Evolutionary conservation across 1,140 invertebrate species (phyloP).

Genomic region (Xylocopa sonorina): DNA sequence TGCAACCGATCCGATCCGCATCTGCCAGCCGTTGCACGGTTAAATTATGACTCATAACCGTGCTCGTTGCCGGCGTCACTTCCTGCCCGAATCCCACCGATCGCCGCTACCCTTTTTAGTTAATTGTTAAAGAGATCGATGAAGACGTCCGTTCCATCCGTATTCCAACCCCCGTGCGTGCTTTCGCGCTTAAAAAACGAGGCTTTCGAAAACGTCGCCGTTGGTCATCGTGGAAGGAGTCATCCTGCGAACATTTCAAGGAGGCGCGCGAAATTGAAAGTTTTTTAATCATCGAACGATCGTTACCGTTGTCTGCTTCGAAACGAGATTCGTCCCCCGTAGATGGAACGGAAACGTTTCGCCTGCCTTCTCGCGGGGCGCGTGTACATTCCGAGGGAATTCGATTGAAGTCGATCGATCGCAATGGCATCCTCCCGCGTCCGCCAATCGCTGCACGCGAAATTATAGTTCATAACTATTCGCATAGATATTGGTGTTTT

Average conservation of each 20-base stretch:
- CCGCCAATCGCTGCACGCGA: slow-evolving; percentile 39
- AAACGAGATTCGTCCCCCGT: slow-evolving; percentile 12
- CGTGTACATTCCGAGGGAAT: slow-evolving; percentile 37
- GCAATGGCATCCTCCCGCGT: slow-evolving; percentile 17
- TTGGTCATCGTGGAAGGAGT: too few species aligned
- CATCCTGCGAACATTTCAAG: too few species aligned
- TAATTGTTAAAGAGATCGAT: too few species aligned
- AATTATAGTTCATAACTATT: slow-evolving; percentile 62
- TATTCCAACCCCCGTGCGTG: too few species aligned
- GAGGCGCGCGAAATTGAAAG: too few species aligned
- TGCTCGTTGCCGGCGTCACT: neutral
- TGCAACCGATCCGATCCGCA: slow-evolving; percentile 40
- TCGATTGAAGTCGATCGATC: slow-evolving; percentile 43
- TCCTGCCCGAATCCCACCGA: neutral
- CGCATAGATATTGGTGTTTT: slow-evolving; percentile 54
- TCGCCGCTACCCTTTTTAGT: too few species aligned
- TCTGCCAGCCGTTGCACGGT: slow-evolving; percentile 13
- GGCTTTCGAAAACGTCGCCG: too few species aligned
- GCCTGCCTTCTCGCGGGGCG: neutral
- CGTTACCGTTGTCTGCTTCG: too few species aligned
- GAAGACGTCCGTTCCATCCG: too few species aligned
- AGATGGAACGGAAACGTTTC: slow-evolving; percentile 2
- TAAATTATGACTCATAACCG: slow-evolving; percentile 53
- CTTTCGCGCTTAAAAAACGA: too few species aligned
- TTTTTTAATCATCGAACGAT: too few species aligned